Base-by-base conservation (phyloP, 2,888 invertebrate genomes). In the Escarpia spicata region DNA sequence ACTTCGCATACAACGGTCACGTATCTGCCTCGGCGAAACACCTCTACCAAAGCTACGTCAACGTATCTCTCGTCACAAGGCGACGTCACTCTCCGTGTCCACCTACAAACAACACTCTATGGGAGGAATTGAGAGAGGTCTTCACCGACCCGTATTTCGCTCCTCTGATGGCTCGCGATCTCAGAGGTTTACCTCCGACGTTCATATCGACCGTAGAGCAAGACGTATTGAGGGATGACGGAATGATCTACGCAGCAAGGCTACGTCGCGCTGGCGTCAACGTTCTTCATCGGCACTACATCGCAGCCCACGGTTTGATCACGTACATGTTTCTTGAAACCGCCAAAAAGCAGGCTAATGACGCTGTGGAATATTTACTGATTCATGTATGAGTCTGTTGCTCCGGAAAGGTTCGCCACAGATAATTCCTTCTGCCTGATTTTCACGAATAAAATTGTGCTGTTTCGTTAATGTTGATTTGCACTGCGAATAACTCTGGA, bases 141-240 rank as follows among this genome's bases (percentile, higher is more conserved):
- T 92, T 95, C 6, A 92, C 93, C 31, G 95, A 96, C 93, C 95
- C 95, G 1, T 95, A 95, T 91, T 96, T 96, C 90, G 95, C 96
- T 52, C 96, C 96, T 10, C 95, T 96, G 94, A 95, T 96, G 95
- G 94, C 95, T 8, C 93, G 92, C 3, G 94, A 96, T 92, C 93
- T 96, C 19, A 93, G 93, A 9, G 95, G 94, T 12, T 93, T 96
- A 75, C 96, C 96, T 0, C 94, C 95, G 45, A 95, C 96, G 2
- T 96, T 96, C 92, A 94, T 97, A 90, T 94, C 96, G 15, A 96
- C 96, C 37, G 96, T 96, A 52, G 96, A 96, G 91, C 96, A 95
- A 94, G 97, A 97, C 93, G 95, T 96, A 6, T 94, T 96, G 19
- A 94, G 96, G 6, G 96, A 96, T 93, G 97, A 97, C 93, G 96